Base-by-base conservation (phyloP, 2,113 vertebrate species). In the Eleginops maclovinus region DNA sequence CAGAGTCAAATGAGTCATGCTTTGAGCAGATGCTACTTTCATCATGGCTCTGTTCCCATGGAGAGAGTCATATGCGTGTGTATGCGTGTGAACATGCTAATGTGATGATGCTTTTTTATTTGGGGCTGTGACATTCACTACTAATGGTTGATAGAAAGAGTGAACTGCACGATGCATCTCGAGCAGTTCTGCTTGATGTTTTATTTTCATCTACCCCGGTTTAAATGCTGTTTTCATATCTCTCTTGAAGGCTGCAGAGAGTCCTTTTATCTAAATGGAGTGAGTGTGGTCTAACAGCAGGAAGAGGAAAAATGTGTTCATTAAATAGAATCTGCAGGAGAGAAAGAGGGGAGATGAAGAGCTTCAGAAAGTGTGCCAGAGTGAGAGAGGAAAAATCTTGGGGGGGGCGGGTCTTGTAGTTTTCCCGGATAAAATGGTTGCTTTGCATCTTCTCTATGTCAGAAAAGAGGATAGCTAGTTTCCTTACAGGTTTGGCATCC, bases 1-100 rank as follows among this genome's bases (percentile, higher is more conserved):
- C 53, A 4, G 53, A 87, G 83, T 82, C 70, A 80, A 59, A 82
- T 76, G 89, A 88, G 76, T 79, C 78, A 83, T 10, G 36, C 15
- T 60, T 16, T 4, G 59, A 68, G 70, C 77, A 85, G 81, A 83
- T 84, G 79, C 66, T 55, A 1, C 50, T 63, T 51, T 53, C 66
- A 67, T 46, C 46, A 58, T n/a, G 47, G 6, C n/a, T 55, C 22
- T 16, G 24, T 31, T 44, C 79, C 49, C 41, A 50, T 53, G 24
- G 13, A 54, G 63, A 75, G 36, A 53, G 72, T 67, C 28, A 2
- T 43, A 69, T 40, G 3, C 46, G 31, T 58, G 55, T 76, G 54
- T 21, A 19, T 53, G 72, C 16, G 9, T 44, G 50, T 55, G 49
- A 46, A 36, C 9, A 5, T 44, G 22, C 9, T 12, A 3, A 28